These are phyloP conservation scores for Dermatemys mawii DNA, from an alignment of 2,113 vertebrate species.

Conservation along the genomic window DNA sequence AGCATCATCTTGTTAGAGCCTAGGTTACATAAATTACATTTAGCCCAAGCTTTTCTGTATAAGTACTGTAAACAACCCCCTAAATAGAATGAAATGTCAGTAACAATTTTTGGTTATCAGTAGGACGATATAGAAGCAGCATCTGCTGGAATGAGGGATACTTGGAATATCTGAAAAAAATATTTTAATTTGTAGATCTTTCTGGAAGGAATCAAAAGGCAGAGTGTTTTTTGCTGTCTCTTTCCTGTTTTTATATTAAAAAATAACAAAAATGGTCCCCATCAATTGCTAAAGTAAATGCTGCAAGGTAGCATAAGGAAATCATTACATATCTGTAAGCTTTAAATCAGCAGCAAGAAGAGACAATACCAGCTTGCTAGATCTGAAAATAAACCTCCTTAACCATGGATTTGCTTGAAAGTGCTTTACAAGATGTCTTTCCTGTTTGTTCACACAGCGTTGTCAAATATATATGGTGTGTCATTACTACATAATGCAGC, in stretches of 20 bases:
- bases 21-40: neutral
- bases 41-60: neutral
- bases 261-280: neutral
- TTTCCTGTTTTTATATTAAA: neutral
- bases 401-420: neutral
- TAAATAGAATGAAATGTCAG: neutral
- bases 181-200: neutral
- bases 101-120: neutral
- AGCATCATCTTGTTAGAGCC: neutral
- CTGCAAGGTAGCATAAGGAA: neutral
- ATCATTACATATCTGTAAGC: neutral
- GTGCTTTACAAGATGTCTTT: neutral
- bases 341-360: rapidly evolving
- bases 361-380: neutral
- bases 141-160: neutral
- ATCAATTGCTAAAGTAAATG: neutral
- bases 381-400: neutral
- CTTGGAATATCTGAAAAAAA: neutral
- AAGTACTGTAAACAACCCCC: neutral
- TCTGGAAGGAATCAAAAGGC: neutral
- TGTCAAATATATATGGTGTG: neutral
- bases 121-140: neutral
- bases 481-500: neutral
- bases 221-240: neutral
- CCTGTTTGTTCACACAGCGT: neutral